phyloP scores from a whole-genome alignment of 2,113 vertebrate genomes.

The Centropus bengalensis region DNA sequence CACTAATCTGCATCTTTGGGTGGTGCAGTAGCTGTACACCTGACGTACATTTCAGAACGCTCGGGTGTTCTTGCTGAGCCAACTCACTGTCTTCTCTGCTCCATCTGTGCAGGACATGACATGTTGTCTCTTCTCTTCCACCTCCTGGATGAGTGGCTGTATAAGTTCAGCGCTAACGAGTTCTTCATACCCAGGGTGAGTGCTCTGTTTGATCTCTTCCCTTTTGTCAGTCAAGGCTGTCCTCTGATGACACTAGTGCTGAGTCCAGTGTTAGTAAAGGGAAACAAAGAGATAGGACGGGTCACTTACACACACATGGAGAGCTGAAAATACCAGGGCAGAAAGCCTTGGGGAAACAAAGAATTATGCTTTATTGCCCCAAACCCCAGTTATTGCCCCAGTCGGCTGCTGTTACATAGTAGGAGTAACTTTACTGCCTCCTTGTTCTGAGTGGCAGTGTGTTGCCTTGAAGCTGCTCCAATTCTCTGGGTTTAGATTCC shows the following conservation, averaged over 20 bases:
- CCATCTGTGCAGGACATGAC: conserved; percentile 83
- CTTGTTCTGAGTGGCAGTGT: neutral
- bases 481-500: neutral
- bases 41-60: neutral
- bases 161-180: conserved; percentile 91
- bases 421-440: neutral
- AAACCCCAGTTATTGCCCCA: neutral
- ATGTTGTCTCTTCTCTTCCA: conserved; percentile 94
- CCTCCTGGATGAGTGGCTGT: conserved; percentile 96
- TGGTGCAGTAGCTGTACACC: neutral
- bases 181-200: conserved; percentile 95
- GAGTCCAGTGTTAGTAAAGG: neutral
- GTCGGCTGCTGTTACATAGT: neutral
- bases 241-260: neutral
- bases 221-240: neutral
- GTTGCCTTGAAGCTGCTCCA: neutral
- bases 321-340: neutral
- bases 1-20: neutral
- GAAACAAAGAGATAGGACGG: neutral
- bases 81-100: neutral
- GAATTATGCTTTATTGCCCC: neutral
- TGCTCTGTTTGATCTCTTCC: neutral
- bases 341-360: neutral
- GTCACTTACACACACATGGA: neutral
- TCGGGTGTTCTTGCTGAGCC: neutral